These are phyloP conservation scores for Chrysolina americana DNA, from an alignment of 2,888 invertebrate genomes.

Conservation along the genomic window DNA sequence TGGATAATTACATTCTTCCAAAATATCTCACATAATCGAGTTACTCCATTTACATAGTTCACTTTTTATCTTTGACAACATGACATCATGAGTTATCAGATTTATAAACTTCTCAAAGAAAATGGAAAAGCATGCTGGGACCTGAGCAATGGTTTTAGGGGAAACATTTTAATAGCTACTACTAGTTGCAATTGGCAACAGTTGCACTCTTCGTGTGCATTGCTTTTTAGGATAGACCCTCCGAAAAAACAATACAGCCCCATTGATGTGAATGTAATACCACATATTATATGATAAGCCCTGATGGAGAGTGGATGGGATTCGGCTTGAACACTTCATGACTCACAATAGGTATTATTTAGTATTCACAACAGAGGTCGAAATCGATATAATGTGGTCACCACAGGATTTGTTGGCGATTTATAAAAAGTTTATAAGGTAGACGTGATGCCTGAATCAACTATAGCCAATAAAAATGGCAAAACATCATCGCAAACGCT, in stretches of 20 bases:
- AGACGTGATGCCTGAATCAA: too few relatives aligned
- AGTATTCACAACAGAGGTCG: conserved; percentile 53
- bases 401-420: conserved; percentile 57
- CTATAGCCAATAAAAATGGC: too few relatives aligned
- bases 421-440: conserved; percentile 43
- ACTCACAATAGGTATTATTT: conserved; percentile 52
- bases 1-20: too few relatives aligned
- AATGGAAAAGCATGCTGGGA: neutral
- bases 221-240: neutral
- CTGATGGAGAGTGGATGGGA: conserved; percentile 46
- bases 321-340: conserved; percentile 68
- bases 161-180: conserved; percentile 2
- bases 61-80: neutral
- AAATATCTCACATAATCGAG: too few relatives aligned
- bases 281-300: conserved; percentile 12
- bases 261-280: neutral
- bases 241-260: neutral
- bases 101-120: neutral
- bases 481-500: neutral
- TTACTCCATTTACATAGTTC: neutral
- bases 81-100: too few relatives aligned
- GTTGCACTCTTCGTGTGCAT: neutral
- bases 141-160: neutral
- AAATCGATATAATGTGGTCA: conserved; percentile 47
- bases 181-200: neutral